Evolutionary conservation across 64 coral and sea anemone genomes (phyloP).

Genomic region (Montipora foliosa): DNA sequence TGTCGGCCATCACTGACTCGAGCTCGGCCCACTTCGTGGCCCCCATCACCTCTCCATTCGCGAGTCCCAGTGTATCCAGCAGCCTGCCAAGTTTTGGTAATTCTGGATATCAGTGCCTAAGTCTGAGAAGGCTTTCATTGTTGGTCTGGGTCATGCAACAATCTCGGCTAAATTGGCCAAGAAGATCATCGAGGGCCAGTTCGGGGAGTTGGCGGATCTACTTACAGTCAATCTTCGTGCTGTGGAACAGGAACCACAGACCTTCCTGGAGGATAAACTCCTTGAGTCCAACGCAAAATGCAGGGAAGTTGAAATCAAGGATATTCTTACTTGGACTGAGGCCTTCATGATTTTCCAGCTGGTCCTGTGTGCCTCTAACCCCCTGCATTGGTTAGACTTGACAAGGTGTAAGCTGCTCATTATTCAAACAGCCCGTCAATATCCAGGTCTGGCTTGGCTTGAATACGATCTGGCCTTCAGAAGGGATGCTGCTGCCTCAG

Average conservation of each 20-base stretch:
- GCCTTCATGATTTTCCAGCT: neutral
- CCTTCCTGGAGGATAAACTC: neutral
- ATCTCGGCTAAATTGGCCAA: neutral
- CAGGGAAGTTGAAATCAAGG: neutral
- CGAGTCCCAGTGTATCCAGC: neutral
- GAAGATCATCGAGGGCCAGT: neutral
- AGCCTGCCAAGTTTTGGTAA: neutral
- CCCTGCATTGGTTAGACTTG: neutral
- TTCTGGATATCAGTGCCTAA: neutral
- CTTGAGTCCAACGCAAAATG: neutral
- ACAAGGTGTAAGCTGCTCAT: conserved; percentile 3
- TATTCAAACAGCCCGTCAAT: neutral
- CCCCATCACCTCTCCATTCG: neutral
- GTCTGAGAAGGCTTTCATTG: neutral
- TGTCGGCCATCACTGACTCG: neutral
- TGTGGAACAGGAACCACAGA: neutral
- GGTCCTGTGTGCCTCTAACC: neutral
- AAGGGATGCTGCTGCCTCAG: neutral
- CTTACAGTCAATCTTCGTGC: neutral
- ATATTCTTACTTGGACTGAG: conserved; percentile 1
- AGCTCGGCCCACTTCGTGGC: conserved; percentile 11
- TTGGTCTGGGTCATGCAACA: conserved; percentile 22
- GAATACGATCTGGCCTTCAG: neutral
- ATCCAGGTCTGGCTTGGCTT: neutral
- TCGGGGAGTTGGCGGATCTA: conserved; percentile 9